Conservation (phyloP, 2,797 vertebrate genomes). For the Peromyscus eremicus region DNA sequence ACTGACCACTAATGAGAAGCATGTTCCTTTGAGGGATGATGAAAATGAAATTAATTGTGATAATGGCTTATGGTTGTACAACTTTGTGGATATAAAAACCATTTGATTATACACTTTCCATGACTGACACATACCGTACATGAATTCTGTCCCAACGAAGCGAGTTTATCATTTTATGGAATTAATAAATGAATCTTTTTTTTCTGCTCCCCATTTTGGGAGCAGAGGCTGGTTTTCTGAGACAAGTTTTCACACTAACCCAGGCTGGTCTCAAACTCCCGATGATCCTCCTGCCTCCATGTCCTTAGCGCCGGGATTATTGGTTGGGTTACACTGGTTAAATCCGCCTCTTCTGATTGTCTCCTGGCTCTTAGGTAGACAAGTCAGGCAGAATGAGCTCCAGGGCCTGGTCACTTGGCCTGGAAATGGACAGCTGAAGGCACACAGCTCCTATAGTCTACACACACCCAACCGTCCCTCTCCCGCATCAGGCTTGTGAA, state of each 20-base stretch:
- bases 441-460: too few species aligned
- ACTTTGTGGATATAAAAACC: background rate
- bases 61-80: background rate
- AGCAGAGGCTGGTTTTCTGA: background rate
- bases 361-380: background rate
- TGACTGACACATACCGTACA: background rate
- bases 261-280: background rate
- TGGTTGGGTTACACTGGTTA: background rate
- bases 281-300: background rate
- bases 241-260: background rate
- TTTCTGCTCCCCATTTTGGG: background rate
- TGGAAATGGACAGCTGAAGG: background rate
- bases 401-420: background rate
- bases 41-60: background rate
- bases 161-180: background rate
- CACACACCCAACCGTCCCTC: accelerated
- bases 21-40: background rate
- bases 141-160: background rate
- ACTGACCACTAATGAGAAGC: background rate
- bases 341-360: background rate
- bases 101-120: background rate
- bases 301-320: background rate
- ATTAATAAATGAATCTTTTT: background rate
- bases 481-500: background rate
- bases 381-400: background rate